phyloP scores from a whole-genome alignment of 2,113 vertebrate species.

The Pimephales promelas region DNA sequence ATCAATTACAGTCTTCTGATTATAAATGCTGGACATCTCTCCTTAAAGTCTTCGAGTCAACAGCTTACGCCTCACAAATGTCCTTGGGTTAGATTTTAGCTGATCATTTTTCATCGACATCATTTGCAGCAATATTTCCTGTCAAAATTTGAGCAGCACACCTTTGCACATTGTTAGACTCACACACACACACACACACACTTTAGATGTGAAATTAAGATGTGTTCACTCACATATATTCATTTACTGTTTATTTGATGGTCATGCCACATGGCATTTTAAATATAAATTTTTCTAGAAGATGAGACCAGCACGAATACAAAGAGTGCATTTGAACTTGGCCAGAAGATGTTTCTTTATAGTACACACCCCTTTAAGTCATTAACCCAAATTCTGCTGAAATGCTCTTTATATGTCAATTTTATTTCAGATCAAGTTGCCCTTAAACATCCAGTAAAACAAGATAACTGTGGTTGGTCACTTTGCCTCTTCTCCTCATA shows the following conservation, averaged over 20 bases:
- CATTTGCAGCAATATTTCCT: not conserved
- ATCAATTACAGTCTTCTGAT: not conserved
- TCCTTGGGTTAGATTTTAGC: not conserved
- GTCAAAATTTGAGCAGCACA: not conserved
- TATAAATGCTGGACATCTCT: not conserved
- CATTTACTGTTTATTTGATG: no score
- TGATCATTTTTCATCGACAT: not conserved
- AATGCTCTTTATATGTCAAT: no score
- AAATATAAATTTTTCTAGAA: not conserved
- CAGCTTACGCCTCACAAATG: not conserved
- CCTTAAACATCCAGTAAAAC: no score
- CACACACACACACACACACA: not conserved
- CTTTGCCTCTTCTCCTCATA: no score
- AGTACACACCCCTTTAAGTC: not conserved
- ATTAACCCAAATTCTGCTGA: not conserved
- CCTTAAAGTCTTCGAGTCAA: conserved; percentile 9
- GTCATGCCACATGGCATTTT: not conserved
- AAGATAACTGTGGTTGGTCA: no score
- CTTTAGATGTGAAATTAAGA: not conserved
- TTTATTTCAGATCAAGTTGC: no score
- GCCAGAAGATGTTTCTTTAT: not conserved
- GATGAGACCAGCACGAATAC: not conserved
- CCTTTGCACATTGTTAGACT: not conserved
- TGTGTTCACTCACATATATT: not conserved
- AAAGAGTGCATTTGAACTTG: not conserved